Conservation (phyloP, 1,140 invertebrate species). For the Mylabris phalerata region DNA sequence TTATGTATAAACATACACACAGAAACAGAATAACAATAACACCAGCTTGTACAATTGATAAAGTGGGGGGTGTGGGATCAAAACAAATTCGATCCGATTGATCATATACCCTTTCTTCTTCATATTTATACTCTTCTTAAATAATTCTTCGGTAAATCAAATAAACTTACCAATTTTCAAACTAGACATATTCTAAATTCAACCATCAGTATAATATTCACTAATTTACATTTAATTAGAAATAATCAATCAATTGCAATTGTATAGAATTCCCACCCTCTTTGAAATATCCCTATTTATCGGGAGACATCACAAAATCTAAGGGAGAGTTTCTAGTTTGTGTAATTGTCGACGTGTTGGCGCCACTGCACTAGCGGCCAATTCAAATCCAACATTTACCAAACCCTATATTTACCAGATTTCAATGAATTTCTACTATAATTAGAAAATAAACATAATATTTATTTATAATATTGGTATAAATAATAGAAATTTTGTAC, state of each 20-base stretch:
- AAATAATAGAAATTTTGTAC: too few relatives aligned
- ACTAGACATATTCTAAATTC: conserved; percentile 53
- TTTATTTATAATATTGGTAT: too few relatives aligned
- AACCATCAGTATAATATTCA: conserved; percentile 29
- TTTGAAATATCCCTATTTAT: not conserved
- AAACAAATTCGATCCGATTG: conserved; percentile 5
- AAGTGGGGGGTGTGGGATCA: conserved; percentile 34
- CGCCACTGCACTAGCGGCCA: not conserved
- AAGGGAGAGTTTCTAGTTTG: conserved; percentile 4
- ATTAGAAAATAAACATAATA: too few relatives aligned
- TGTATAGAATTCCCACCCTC: conserved; percentile 3
- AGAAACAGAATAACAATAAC: conserved; percentile 5
- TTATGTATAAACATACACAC: not conserved
- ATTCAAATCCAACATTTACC: too few relatives aligned
- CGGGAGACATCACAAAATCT: conserved; percentile 11
- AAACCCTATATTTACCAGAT: too few relatives aligned
- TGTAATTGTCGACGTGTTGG: not conserved
- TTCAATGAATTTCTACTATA: too few relatives aligned
- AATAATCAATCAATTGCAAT: not conserved
- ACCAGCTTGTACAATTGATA: not conserved
- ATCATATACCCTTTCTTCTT: too few relatives aligned
- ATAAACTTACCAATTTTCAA: conserved; percentile 55
- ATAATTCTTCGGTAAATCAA: not conserved
- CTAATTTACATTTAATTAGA: conserved; percentile 6
- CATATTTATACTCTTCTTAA: too few relatives aligned